Conservation (phyloP, 2,888 invertebrate species). For the Phymatocera aterrima region DNA sequence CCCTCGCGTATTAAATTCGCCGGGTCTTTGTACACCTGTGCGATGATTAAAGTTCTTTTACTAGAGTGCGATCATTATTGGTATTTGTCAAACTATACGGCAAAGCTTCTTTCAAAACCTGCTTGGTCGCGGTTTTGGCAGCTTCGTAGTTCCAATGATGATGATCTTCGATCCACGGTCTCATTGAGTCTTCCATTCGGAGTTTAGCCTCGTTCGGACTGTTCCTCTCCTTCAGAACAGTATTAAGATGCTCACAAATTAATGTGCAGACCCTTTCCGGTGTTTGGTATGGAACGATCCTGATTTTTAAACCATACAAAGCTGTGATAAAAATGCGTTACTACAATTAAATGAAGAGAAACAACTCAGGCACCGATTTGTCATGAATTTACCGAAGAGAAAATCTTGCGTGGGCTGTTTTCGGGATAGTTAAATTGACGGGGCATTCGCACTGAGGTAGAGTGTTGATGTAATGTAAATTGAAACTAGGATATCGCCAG, state of each 20-base stretch:
- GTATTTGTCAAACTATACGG: constrained; percentile 6
- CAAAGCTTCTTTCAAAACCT: constrained; percentile 66
- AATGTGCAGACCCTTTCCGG: constrained; percentile 49
- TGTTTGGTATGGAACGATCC: constrained; percentile 56
- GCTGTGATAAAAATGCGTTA: too few relatives aligned
- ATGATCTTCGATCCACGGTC: constrained; percentile 74
- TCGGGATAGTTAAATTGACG: constrained; percentile 54
- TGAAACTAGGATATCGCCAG: constrained; percentile 69
- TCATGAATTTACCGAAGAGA: constrained; percentile 55
- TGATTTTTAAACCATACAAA: constrained; percentile 45
- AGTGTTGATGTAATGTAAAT: constrained; percentile 55
- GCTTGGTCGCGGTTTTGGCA: constrained; percentile 72
- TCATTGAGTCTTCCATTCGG: constrained; percentile 46
- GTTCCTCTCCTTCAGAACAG: constrained; percentile 48
- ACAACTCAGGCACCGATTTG: not conserved
- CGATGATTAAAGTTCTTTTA: constrained; percentile 44
- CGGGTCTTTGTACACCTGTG: constrained; percentile 74
- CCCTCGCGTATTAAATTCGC: constrained; percentile 74
- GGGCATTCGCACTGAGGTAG: constrained; percentile 43
- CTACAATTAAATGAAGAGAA: not conserved
- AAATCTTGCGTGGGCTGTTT: constrained; percentile 55
- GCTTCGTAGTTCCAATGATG: constrained; percentile 71
- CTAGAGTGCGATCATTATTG: not conserved
- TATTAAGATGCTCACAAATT: constrained; percentile 51
- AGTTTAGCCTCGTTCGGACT: constrained; percentile 56